Evolutionary conservation across 1,140 invertebrate genomes (phyloP), one percentile per base, ranked within the genome.

Genomic region (Macrostomum lignano): DNA sequence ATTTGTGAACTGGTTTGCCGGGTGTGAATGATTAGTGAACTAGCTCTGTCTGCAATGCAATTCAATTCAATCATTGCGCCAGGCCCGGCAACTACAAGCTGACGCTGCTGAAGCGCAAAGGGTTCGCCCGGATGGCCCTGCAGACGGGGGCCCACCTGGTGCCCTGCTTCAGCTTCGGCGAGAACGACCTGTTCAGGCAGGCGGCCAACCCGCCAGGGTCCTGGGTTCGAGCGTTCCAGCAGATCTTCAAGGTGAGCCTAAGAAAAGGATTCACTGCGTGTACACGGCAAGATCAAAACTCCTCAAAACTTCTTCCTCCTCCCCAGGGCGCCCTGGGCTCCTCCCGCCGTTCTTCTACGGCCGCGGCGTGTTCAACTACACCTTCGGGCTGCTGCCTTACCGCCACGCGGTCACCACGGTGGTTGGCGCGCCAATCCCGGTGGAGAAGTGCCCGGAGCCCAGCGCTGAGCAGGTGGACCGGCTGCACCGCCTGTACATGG

Each of bases 101-200:
- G 2, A 49, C 46, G 17, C 38, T 60, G 1, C 45, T 43, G 17
- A 45, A 41, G 20, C 38, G 53, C 26, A 60, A 58, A 40, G 58
- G 58, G 15, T 61, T 61, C 35, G 40, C 55, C 17, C 46, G 47
- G 34, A 33, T 58, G 11, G 58, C 56, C 19, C 25, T 61, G 4
- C 44, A 45, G 38, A 42, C 41, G 48, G 31, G 58, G 59, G 65
- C 70, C 5, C 58, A 70, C 0, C 51, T 86, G 36, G 78, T 84
- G 2, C 84, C 78, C 13, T 70, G 77, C 1, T 69, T 81, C 46
- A 72, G 73, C 0, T 91, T 91, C 54, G 79, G 79, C 1, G 82
- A 91, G 53, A 76, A 73, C 10, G 75, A 86, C 43, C 48, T 84
- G 1, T 88, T 71, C 51, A 63, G 70, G 39, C 77, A 82, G 3